Evolutionary conservation across 2,888 invertebrate genomes (phyloP).

Genomic region (Euclidia mi): DNA sequence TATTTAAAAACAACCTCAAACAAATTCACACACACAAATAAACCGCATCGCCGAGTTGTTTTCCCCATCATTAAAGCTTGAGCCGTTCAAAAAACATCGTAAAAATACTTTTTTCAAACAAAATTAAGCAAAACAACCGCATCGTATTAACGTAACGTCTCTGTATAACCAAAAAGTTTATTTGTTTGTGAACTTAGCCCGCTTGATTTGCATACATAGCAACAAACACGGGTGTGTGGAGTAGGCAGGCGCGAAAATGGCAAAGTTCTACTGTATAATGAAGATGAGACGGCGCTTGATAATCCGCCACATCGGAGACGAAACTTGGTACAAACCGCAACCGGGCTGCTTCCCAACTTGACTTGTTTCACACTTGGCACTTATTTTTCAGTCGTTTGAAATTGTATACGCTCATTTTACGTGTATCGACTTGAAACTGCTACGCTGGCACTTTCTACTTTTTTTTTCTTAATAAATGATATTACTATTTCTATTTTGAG

Average conservation of each 20-base stretch:
- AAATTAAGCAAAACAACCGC: conserved; percentile 64
- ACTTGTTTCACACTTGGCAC: conserved; percentile 62
- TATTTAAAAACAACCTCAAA: no score
- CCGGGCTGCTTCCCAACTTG: conserved; percentile 52
- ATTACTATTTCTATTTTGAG: no score
- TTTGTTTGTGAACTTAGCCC: conserved; percentile 81
- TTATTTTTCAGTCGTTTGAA: conserved; percentile 55
- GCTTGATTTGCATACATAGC: conserved; percentile 85
- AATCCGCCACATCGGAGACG: conserved; percentile 76
- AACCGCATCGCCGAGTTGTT: conserved; percentile 1
- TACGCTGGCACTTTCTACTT: no score
- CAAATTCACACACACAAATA: not conserved
- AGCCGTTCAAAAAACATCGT: conserved; percentile 47
- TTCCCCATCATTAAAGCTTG: conserved; percentile 24
- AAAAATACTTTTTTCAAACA: conserved; percentile 48
- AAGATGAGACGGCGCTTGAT: conserved; percentile 81
- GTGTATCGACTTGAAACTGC: no score
- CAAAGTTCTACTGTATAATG: conserved; percentile 85
- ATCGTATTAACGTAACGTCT: conserved; percentile 63
- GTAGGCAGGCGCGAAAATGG: conserved; percentile 77
- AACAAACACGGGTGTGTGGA: conserved; percentile 71
- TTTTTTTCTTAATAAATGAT: no score
- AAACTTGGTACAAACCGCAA: conserved; percentile 80
- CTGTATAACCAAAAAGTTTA: conserved; percentile 78
- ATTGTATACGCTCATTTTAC: conserved; percentile 7